Conservation (phyloP, 2,888 invertebrate genomes). For the Synanthedon formicaeformis region DNA sequence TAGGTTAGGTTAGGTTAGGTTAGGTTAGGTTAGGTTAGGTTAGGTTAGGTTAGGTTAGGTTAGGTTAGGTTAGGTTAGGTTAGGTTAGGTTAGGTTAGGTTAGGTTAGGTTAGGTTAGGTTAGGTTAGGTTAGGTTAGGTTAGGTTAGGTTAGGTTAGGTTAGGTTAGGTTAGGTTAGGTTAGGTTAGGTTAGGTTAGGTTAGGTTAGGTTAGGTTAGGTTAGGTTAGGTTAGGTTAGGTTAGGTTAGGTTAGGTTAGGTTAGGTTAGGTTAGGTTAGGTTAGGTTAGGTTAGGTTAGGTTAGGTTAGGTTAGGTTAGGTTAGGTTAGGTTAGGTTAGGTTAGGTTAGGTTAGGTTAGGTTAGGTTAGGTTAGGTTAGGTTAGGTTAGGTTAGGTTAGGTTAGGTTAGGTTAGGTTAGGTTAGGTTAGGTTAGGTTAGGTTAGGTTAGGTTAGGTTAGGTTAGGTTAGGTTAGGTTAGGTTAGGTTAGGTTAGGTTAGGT, state of each 20-base stretch:
- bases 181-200: slow-evolving; percentile 15
- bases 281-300: slow-evolving; percentile 12
- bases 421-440: slow-evolving; percentile 14
- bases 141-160: slow-evolving; percentile 5
- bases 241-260: slow-evolving; percentile 11
- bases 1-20: slow-evolving; percentile 7
- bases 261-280: slow-evolving; percentile 13
- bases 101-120: slow-evolving; percentile 3
- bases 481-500: slow-evolving; percentile 8
- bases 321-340: slow-evolving; percentile 7
- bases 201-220: slow-evolving; percentile 11
- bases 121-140: slow-evolving; percentile 7
- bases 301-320: slow-evolving; percentile 9
- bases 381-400: slow-evolving; percentile 13
- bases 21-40: slow-evolving; percentile 7
- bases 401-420: slow-evolving; percentile 12
- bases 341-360: slow-evolving; percentile 13
- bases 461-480: slow-evolving; percentile 12
- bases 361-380: slow-evolving; percentile 14
- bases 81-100: slow-evolving; percentile 6
- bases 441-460: slow-evolving; percentile 13
- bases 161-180: slow-evolving; percentile 11
- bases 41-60: slow-evolving; percentile 7
- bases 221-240: slow-evolving; percentile 11
- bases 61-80: slow-evolving; percentile 2